Base-by-base conservation (phyloP, 2,113 vertebrate species). In the Oryzias curvinotus region DNA sequence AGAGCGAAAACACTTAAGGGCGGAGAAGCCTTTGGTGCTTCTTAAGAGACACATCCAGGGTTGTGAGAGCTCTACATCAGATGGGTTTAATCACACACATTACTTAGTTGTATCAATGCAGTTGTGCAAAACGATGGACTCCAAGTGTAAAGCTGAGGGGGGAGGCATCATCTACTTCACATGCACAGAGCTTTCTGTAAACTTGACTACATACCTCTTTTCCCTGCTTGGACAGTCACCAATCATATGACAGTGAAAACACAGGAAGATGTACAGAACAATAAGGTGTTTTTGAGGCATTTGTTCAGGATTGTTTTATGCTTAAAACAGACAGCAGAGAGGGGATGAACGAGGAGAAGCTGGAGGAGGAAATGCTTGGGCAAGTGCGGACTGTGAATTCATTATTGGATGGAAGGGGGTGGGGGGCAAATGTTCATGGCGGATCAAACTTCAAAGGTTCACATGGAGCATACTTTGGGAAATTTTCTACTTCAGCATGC, bases 161-260 rank as follows among this genome's bases (percentile, higher is more conserved):
- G 65, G 88, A 59, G 14, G 77, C 51, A 81, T 92, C 73, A 92
- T 90, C 86, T 88, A 91, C 85, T 93, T 93, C 91, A 91, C 97
- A 98, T 98, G 97, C 97, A 98, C 92, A 88, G 84, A 93, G 88
- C 93, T 92, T 91, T 92, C 85, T 90, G 91, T 95, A 84, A 79
- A 80, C 85, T 92, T 85, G 80, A 90, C 92, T 94, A 98, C 97
- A 93, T 99, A 99, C 97, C 97, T 99, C 97, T 98, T 98, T 99
- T 85, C 97, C 97, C 97, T 99, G 96, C 91, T 92, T 90, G 92
- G 93, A 94, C 92, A 94, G 94, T 96, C 95, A 96, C 92, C 93
- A 93, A 94, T 93, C 93, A 94, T 95, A 94, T 93, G 91, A 95
- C 91, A 95, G 93, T 96, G 91, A 93, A 93, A 91, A 96, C 94